These are phyloP conservation scores for Eolophus roseicapilla DNA, from an alignment of 2,113 vertebrate species.

Conservation along the genomic window DNA sequence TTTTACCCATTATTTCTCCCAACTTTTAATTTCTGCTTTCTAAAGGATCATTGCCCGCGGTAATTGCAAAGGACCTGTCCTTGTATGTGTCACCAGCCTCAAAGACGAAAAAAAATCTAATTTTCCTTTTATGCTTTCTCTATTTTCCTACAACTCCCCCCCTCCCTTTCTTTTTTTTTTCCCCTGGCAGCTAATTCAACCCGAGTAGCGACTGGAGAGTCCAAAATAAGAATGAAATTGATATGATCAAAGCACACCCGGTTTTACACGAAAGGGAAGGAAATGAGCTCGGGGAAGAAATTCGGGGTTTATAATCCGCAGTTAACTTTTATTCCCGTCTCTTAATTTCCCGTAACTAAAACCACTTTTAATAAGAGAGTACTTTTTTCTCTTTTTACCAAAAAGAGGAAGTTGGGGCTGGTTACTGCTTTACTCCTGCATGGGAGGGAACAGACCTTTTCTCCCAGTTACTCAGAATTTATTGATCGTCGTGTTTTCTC, in stretches of 20 bases:
- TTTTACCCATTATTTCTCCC: slow-evolving; percentile 91
- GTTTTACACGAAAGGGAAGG: neutral
- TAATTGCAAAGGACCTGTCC: slow-evolving; percentile 94
- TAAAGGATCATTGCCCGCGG: slow-evolving; percentile 93
- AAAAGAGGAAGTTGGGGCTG: neutral
- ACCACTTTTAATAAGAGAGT: neutral
- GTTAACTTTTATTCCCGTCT: neutral
- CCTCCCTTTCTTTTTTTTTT: fast-evolving
- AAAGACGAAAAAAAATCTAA: slow-evolving; percentile 65
- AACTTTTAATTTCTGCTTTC: slow-evolving; percentile 97
- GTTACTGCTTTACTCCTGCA: neutral
- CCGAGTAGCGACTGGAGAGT: neutral
- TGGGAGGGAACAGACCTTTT: neutral
- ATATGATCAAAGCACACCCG: neutral
- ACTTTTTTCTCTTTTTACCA: neutral
- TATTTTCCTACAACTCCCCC: slow-evolving; percentile 23
- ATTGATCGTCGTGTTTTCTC: slow-evolving; percentile 2
- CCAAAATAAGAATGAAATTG: slow-evolving; percentile 58
- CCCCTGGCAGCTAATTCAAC: slow-evolving; percentile 31
- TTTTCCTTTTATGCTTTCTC: slow-evolving; percentile 61
- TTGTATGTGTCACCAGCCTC: slow-evolving; percentile 82
- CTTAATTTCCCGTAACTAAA: neutral
- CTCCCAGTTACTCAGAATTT: neutral
- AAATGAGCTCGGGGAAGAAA: neutral
- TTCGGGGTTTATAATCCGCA: neutral